phyloP scores from a whole-genome alignment of 2,797 vertebrate species.

The Gallinago solitaria region DNA sequence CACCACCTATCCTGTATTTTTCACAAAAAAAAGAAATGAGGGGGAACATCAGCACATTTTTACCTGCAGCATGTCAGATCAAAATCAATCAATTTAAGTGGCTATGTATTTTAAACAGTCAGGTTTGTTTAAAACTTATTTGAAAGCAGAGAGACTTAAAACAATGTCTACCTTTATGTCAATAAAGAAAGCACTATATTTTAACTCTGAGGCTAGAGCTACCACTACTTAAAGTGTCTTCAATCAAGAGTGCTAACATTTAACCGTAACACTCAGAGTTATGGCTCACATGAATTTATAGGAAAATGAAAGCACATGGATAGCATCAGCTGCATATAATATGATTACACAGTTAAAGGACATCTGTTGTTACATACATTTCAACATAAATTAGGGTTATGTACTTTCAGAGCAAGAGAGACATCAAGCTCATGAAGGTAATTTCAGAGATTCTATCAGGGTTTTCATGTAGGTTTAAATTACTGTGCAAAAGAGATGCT shows the following conservation, averaged over 20 bases:
- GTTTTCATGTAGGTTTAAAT: constrained; percentile 38
- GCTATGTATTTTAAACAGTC: not conserved
- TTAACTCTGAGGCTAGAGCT: not conserved
- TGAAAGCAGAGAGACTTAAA: not conserved
- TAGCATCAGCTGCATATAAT: constrained; percentile 17
- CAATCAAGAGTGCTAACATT: constrained; percentile 43
- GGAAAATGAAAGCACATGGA: constrained; percentile 60
- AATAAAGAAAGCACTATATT: not conserved
- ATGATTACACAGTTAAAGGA: constrained; percentile 27
- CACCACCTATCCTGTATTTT: not conserved
- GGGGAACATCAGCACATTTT: not conserved
- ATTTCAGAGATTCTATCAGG: constrained; percentile 20
- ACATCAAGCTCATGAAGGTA: constrained; percentile 6
- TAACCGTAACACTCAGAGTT: constrained; percentile 24
- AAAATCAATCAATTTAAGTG: not conserved
- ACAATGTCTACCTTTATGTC: not conserved
- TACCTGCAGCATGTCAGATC: not conserved
- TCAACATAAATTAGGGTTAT: constrained; percentile 35
- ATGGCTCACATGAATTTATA: constrained; percentile 2
- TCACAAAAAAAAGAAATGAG: not conserved
- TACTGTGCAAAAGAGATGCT: constrained; percentile 10
- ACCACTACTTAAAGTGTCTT: constrained; percentile 33
- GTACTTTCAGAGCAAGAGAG: constrained; percentile 43
- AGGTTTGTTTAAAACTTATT: not conserved
- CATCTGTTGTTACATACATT: constrained; percentile 42